Base-by-base conservation (phyloP, 2,888 invertebrate genomes). In the Chrysotoxum bicinctum region DNA sequence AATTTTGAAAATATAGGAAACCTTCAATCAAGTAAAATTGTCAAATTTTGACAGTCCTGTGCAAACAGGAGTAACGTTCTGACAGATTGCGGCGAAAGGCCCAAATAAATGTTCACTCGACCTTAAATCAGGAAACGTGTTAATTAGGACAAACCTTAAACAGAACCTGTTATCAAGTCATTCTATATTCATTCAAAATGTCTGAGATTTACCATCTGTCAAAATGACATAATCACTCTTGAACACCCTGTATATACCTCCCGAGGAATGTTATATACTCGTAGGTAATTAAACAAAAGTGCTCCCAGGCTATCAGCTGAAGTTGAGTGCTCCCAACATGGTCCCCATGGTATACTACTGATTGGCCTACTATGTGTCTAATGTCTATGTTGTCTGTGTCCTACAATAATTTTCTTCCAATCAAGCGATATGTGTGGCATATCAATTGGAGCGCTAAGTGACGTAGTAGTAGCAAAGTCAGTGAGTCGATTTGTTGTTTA, bases 401-500 rank as follows among this genome's bases (percentile, higher is more conserved):
- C 79, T 66, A 84, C 72, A 70, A 79, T 84, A 75, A 75, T 72
- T 84, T 79, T 75, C 68, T 60, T 60, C 80, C 75, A 84, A 80
- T 84, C 75, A 66, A 79, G 66, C 79, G 74, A 72, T 80, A 68
- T 72, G 84, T 84, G 75, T 80, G 84, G 84, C 84, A 75, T 80
- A 72, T 79, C 84, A 84, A 84, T 75, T 68, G 70, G 66, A 66
- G 58, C 64, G 72, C 72, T 37, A 70, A 79, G 75, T 84, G 80
- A 80, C 84, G 84, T 75, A 75, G 84, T 75, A 75, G 84, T 60
- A 60, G 70, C 64, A n/a, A 68, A 73, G 69, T 73, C 82, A 62
- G 83, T 78, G 74, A 75, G 78, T 76, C 70, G 84, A 45, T 69
- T 73, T 68, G 52, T 84, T 80, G 84, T 75, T 79, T 75, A 79